Base-by-base conservation (phyloP, 2,888 invertebrate species). In the Lasius fuliginosus region DNA sequence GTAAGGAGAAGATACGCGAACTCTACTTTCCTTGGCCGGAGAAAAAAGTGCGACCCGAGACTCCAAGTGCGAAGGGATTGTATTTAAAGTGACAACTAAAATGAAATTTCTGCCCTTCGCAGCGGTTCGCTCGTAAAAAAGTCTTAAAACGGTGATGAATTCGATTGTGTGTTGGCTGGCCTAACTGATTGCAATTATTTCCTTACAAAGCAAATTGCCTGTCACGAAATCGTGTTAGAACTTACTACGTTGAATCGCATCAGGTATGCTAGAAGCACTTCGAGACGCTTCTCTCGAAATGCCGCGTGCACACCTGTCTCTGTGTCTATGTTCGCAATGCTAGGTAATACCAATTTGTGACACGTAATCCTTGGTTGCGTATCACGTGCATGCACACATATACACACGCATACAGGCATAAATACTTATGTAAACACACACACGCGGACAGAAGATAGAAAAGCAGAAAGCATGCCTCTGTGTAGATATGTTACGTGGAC, bases 311-410 rank as follows among this genome's bases (percentile, higher is more conserved):
- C 90, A 90, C 89, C 90, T 90, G 89, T 84, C 87, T 86, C 85
- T 68, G 71, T 69, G 86, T 81, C 76, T 86, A 36, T 81, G 84
- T 56, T 85, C 81, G 82, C 83, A 71, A 69, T 76, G 58, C 69
- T 58, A 71, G 81, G 83, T 88, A 89, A 90, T 90, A 89, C 87
- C 90, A 90, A 90, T 90, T 90, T 90, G 90, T 88, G 90, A 90
- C 90, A 86, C 90, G 90, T 90, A 90, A 90, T 90, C 90, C 90
- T 88, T 90, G 90, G 83, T 58, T 67, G 85, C 84, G 87, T 90
- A 79, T 46, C 60, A 69, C 46, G 36, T 27, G 8, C 60, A 46
- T 33, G 46, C 40, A 30, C 49, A 58, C 56, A 36, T 23, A 30
- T 53, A 12, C 46, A 46, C 46, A 46, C 40, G 42, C 42, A 42